Base-by-base conservation (phyloP, 2,888 invertebrate genomes). In the Eupithecia vulgata region DNA sequence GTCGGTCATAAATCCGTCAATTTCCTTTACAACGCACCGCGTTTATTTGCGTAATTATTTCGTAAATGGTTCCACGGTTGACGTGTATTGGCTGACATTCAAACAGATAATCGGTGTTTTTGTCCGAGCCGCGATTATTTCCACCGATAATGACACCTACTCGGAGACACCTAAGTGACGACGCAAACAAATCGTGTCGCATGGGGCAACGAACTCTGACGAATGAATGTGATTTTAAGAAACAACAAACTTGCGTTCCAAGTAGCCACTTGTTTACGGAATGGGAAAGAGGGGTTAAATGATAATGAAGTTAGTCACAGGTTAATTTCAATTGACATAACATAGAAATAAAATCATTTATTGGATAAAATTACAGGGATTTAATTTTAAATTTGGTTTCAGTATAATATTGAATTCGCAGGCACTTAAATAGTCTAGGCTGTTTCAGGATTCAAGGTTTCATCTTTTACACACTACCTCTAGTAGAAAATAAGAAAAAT, bases 1-100 rank as follows among this genome's bases (percentile, higher is more conserved):
- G n/a, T 48, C 2, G 0, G 10, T 10, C 21, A 52, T 21, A 21
- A 52, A 21, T 52, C 48, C 48, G 10, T 52, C 48, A 52, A 21
- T 57, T 25, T 5, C 57, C 13, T 57, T 57, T 13, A 12, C 57
- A 57, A 57, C 57, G 57, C 57, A 57, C 61, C 30, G 61, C 68
- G n/a, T 40, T 68, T 37, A 65, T 57, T 72, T 68, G 52, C 68
- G 72, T 72, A 57, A 57, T 57, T 57, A 66, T 61, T 57, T 68
- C 62, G 37, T 5, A 35, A 35, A n/a, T 37, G 62, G 34, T 7
- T 17, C 1, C 35, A 34, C 66, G 74, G 78, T 75, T 78, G 77
- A 78, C 77, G 78, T 62, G 68, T 67, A 73, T 84, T 84, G 83
- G 84, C 84, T 80, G 78, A 76, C 80, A 80, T 82, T 84, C 84